Evolutionary conservation across 2,888 invertebrate species (phyloP), one percentile per base, ranked within the genome.

Genomic region (Hyalella azteca): DNA sequence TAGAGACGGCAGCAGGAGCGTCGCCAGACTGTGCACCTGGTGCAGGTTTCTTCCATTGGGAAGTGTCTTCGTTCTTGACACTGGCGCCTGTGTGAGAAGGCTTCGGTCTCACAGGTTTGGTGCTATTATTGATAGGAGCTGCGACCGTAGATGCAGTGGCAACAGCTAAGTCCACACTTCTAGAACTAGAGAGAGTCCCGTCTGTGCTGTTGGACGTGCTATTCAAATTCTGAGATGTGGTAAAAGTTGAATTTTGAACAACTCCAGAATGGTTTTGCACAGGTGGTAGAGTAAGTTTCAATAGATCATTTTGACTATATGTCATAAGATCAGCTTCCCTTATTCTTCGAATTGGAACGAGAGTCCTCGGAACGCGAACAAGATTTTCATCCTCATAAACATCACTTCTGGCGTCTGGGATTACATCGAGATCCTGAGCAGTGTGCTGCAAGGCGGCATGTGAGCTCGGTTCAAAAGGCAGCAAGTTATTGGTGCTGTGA

Each of bases 21-120:
- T n/a, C 29, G 26, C 26, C 13, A 7, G 54, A 2, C 0, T 32
- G 36, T 15, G 39, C 36, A 9, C 19, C 29, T 66, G 59, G 29
- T 15, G 60, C 40, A 26, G 80, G 80, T 29, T 76, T 77, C 36
- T 80, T 77, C 80, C 80, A 80, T 32, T 80, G 77, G 3, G 80
- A 59, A 59, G 39, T 26, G 26, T 82, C 82, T 26, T 78, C 79
- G 15, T 79, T 50, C 19, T 78, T 50, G 15, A 54, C 45, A 45
- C 49, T 75, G 26, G 77, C 79, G 22, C 80, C 76, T 3, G 81
- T 81, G 26, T 50, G 77, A 36, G 54, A 40, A 4, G 82, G 82
- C 36, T 82, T 82, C 45, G 79, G 79, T n/a, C 45, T 22, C 0
- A 45, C 36, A 41, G 75, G 75, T 45, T 75, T 75, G 5, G 66